Conservation (phyloP, 1,140 invertebrate species). For the Drosophila jambulina region DNA sequence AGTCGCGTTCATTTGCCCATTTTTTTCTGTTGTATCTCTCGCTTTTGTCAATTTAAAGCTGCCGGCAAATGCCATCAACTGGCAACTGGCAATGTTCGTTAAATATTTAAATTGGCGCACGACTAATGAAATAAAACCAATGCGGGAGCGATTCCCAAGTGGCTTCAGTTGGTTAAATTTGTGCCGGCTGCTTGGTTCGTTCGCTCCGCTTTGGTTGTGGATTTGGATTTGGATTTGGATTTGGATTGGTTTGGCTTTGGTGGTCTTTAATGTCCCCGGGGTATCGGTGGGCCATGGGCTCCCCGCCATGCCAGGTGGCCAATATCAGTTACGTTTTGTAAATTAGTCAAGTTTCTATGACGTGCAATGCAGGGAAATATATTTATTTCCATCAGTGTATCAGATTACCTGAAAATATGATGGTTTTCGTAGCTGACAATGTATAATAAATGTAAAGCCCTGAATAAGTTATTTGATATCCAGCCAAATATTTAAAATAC, state of each 20-base stretch:
- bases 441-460: background rate
- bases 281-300: slow-evolving; percentile 3
- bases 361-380: background rate
- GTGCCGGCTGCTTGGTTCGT: slow-evolving; percentile 47
- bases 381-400: background rate
- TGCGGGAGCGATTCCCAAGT: slow-evolving; percentile 52
- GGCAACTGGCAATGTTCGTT: slow-evolving; percentile 61
- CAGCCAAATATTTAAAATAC: background rate
- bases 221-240: slow-evolving; percentile 3
- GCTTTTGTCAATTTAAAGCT: slow-evolving; percentile 75
- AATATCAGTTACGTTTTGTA: background rate
- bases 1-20: slow-evolving; percentile 35
- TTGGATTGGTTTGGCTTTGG: slow-evolving; percentile 17
- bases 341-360: slow-evolving; percentile 4
- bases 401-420: background rate
- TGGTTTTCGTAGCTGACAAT: background rate
- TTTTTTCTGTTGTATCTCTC: slow-evolving; percentile 7
- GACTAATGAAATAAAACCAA: slow-evolving; percentile 80
- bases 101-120: slow-evolving; percentile 80
- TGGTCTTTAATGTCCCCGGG: slow-evolving; percentile 35
- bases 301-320: background rate
- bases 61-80: slow-evolving; percentile 67
- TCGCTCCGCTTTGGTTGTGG: slow-evolving; percentile 5
- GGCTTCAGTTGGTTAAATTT: slow-evolving; percentile 68
- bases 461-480: background rate